Conservation (phyloP, 2,113 vertebrate genomes). For the Oryzias melastigma region DNA sequence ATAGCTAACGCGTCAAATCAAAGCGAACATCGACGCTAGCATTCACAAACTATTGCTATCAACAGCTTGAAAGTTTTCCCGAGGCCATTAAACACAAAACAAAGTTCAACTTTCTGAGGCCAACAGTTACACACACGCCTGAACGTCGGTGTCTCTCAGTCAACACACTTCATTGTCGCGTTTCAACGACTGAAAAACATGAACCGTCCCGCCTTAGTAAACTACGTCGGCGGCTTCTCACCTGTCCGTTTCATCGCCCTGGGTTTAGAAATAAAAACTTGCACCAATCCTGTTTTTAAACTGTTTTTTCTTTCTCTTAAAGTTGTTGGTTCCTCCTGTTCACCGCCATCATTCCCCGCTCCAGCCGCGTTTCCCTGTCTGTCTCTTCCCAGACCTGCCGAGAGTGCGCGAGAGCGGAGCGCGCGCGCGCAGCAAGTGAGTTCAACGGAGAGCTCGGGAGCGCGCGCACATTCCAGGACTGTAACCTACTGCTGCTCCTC, state of each 20-base stretch:
- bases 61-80: no score
- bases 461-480: slow-evolving; percentile 78
- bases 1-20: not conserved
- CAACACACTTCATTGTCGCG: slow-evolving; percentile 54
- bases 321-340: slow-evolving; percentile 64
- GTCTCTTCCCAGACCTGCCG: slow-evolving; percentile 70
- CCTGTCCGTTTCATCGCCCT: slow-evolving; percentile 54
- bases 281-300: slow-evolving; percentile 22
- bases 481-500: slow-evolving; percentile 59
- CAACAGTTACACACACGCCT: slow-evolving; percentile 11
- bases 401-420: slow-evolving; percentile 46
- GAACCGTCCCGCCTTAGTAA: not conserved
- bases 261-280: slow-evolving; percentile 14
- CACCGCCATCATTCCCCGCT: slow-evolving; percentile 77
- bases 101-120: slow-evolving; percentile 36
- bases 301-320: slow-evolving; percentile 39
- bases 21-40: slow-evolving; percentile 8
- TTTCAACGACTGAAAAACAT: slow-evolving; percentile 33
- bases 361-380: slow-evolving; percentile 53
- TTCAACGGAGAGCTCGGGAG: slow-evolving; percentile 39
- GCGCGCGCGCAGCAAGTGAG: slow-evolving; percentile 25
- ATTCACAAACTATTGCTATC: no score
- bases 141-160: not conserved
- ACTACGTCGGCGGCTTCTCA: slow-evolving; percentile 39
- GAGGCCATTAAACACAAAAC: slow-evolving; percentile 3